These are phyloP conservation scores for Enteromius trimaculatus DNA, from an alignment of 2,797 vertebrate species.

Conservation along the genomic window DNA sequence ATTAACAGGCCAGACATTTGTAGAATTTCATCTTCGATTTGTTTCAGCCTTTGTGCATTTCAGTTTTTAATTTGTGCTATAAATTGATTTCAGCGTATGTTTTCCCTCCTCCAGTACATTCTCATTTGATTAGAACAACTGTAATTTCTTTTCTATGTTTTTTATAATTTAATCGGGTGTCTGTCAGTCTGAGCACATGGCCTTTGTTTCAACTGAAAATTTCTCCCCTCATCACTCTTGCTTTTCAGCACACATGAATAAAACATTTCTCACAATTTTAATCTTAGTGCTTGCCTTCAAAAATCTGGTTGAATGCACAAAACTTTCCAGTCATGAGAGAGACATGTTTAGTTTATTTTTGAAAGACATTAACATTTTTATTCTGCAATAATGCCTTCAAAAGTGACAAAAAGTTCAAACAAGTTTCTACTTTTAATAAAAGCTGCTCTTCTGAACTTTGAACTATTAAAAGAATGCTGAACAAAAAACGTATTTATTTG, in stretches of 20 bases:
- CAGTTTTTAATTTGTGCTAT: constrained; percentile 9
- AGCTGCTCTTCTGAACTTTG: neutral
- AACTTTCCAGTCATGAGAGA: neutral
- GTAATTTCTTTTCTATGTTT: constrained; percentile 27
- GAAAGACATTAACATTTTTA: neutral
- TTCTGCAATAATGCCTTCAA: neutral
- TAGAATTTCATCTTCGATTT: constrained; percentile 24
- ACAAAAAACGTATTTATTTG: neutral
- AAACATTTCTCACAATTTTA: constrained; percentile 25
- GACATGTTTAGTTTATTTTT: neutral
- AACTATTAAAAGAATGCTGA: neutral
- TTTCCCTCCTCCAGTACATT: neutral
- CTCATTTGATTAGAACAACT: constrained; percentile 34
- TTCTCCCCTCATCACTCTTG: constrained; percentile 18
- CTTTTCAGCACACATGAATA: constrained; percentile 27
- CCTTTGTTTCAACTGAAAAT: neutral
- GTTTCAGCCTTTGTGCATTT: constrained; percentile 24
- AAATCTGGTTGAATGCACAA: neutral
- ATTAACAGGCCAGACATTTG: constrained; percentile 5
- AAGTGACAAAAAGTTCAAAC: neutral
- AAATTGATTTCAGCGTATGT: constrained; percentile 12
- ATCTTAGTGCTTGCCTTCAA: neutral
- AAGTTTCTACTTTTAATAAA: neutral
- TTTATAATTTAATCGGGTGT: neutral
- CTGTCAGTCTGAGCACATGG: neutral